Conservation (phyloP, 2,888 invertebrate genomes). For the Oxytorus armatus region DNA sequence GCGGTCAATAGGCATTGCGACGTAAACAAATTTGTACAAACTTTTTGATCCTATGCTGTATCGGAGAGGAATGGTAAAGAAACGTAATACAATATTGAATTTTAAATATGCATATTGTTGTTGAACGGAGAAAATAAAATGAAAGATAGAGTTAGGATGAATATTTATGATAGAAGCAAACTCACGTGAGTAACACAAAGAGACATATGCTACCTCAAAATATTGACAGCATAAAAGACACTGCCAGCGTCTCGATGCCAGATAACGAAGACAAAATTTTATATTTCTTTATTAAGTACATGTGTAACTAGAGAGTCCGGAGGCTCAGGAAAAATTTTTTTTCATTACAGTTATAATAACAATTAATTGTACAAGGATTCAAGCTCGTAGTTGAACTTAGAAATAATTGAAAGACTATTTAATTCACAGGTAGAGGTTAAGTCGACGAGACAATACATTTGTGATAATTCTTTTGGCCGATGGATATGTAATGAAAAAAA, state of each 20-base stretch:
- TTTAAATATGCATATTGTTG: neutral
- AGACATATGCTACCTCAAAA: constrained; percentile 13
- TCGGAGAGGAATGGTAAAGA: neutral
- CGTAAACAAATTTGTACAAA: neutral
- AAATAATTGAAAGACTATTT: constrained; percentile 5
- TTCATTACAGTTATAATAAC: neutral
- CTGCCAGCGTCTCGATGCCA: no score
- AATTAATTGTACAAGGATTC: neutral
- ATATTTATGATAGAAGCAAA: neutral
- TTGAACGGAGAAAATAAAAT: neutral
- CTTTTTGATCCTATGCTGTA: neutral
- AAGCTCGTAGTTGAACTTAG: neutral
- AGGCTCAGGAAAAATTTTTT: neutral
- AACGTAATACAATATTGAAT: neutral
- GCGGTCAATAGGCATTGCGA: constrained; percentile 53
- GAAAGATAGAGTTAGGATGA: neutral
- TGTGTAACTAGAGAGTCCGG: no score
- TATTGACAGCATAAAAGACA: no score
- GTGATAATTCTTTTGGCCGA: neutral
- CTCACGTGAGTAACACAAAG: neutral
- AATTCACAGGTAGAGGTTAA: constrained; percentile 33
- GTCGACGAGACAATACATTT: constrained; percentile 31
- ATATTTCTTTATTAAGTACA: no score
- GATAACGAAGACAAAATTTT: no score
- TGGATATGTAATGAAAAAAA: neutral